Evolutionary conservation across 2,113 vertebrate species (phyloP), one percentile per base, ranked within the genome.

Genomic region (Thomomys bottae): DNA sequence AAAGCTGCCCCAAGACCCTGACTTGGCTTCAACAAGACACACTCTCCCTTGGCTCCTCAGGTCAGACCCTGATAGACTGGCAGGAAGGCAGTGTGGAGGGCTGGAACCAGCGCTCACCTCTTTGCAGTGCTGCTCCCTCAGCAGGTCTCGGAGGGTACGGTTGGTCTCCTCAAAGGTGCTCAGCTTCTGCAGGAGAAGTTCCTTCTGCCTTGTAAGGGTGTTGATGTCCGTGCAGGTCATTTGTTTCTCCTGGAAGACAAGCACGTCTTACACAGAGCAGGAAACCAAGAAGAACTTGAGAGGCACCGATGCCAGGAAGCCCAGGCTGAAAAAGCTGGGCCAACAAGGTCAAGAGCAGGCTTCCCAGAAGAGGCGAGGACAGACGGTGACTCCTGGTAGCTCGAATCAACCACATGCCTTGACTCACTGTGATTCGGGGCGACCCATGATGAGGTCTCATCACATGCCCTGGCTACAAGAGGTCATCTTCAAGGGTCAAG

Each of bases 101-200:
- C 49, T 5, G 23, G 10, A 14, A 17, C 30, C 0, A 40, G 4
- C 9, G 0, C 96, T 96, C 91, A 99, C 99, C 98, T 99, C 98
- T 80, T 97, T 96, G 49, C 79, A 90, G 1, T 98, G 98, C 71
- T 99, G 98, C 64, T 99, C 98, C 91, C 98, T 98, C 40, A 99
- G 98, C 42, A 99, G 98, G 11, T 98, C 98, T n/a, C 98, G 96
- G 30, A 99, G 98, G 0, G 98, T 97, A 83, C 97, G 96, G 97
- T 99, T 99, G 45, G 99, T 99, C 94, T 98, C 97, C 93, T 99
- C 99, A 89, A 99, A 99, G 0, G 98, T 98, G 90, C 98, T 98
- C 97, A 99, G 84, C 73, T 99, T 99, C 96, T 99, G 98, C 20
- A 99, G 95, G 94, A 99, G 97, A 80, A 99, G 97, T 63, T 99